Percentiles rank a stretch among this genome's conserved stretches.
These are phyloP conservation scores for Ectemnius cavifrons DNA, from an alignment of 2,888 invertebrate genomes.

Conservation along the genomic window DNA sequence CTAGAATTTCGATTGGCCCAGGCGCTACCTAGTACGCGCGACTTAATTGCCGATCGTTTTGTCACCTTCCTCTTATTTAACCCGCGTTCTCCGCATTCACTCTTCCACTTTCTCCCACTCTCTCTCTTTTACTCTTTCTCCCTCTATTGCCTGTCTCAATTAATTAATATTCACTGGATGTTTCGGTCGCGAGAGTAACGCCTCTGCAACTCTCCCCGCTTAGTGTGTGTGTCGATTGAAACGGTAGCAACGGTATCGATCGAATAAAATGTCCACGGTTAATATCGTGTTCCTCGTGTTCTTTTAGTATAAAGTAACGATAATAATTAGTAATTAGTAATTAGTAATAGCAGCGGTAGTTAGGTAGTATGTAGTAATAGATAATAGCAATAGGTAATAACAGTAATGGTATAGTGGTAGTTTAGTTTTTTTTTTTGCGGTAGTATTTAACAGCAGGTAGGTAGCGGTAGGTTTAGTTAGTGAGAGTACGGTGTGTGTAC, in stretches of 20 bases:
- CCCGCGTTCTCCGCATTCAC: constrained; percentile 9
- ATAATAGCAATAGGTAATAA: constrained; percentile 36
- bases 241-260: constrained; percentile 44
- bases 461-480: constrained; percentile 1
- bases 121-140: not conserved
- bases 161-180: too few relatives aligned
- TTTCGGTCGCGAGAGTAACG: not conserved
- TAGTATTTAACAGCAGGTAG: too few relatives aligned
- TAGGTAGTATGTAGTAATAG: constrained; percentile 20
- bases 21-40: too few relatives aligned
- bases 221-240: constrained; percentile 26
- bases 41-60: constrained; percentile 4
- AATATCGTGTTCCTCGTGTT: constrained; percentile 26
- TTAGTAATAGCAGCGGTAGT: constrained; percentile 28
- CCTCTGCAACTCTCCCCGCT: constrained; percentile 15
- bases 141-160: not conserved
- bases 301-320: constrained; percentile 37
- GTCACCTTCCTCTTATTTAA: constrained; percentile 7
- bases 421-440: not conserved
- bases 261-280: constrained; percentile 37
- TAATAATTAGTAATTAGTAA: constrained; percentile 41
- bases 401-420: constrained; percentile 25
- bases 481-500: constrained; percentile 15
- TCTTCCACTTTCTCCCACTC: constrained; percentile 6
- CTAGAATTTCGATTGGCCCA: constrained; percentile 19